Evolutionary conservation across 2,113 vertebrate genomes (phyloP), one percentile per base, ranked within the genome.

Genomic region (Orientallactaga bullata): DNA sequence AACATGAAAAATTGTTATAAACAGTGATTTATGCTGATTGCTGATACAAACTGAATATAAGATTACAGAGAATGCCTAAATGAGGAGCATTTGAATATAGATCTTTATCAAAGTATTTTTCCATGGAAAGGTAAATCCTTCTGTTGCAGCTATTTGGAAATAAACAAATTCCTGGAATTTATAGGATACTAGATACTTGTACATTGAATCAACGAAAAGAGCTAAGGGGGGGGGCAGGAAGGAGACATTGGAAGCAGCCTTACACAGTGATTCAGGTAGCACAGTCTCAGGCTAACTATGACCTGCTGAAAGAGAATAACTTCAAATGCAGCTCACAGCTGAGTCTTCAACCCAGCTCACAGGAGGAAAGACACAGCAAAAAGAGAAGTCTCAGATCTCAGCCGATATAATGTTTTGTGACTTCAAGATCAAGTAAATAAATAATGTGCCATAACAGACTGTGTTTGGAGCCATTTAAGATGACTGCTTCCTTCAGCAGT

Each of bases 381-480:
- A n/a, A 71, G 35, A 73, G 69, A 42, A 39, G 61, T 80, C 35
- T 94, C 66, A 35, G 37, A 69, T 72, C 72, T 69, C 6, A 7
- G 71, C 39, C 60, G 15, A 3, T 16, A 16, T 93, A 60, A 95
- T 61, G 58, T 86, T 51, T 82, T 77, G 30, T 84, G 84, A 95
- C 89, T 94, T 91, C 72, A 91, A 91, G 87, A 89, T 94, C 82
- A 93, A 95, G 90, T 93, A 94, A 94, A 96, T 96, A 94, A 94
- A 32, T 95, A 86, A 91, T 61, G 24, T 91, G 55, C 81, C 61
- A 32, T 93, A 87, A 96, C 81, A 0, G 30, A 37, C 71, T 89
- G 65, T 60, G 0, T 89, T 85, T 89, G 77, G 42, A 74, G 85
- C 72, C 85, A 73, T 72, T 96, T 93, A 94, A 84, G 61, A 72